phyloP scores from a whole-genome alignment of 2,888 invertebrate species.

The Oegoconia quadripuncta region DNA sequence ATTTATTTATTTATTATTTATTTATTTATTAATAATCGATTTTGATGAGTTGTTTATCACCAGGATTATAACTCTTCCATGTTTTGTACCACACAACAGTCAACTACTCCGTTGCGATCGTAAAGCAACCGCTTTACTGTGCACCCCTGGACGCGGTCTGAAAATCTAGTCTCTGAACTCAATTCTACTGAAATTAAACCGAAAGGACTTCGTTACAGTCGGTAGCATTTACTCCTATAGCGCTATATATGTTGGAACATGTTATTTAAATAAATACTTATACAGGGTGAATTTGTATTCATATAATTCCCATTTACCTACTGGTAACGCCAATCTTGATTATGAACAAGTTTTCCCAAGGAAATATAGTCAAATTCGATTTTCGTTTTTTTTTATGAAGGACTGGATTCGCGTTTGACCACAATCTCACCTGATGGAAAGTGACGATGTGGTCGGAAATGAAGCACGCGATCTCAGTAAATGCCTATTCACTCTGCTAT shows the following conservation, averaged over 20 bases:
- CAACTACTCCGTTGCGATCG: slow-evolving; percentile 23
- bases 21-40: too few relatives aligned
- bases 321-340: slow-evolving; percentile 28
- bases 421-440: too few relatives aligned
- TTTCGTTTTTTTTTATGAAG: too few relatives aligned
- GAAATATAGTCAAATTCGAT: too few relatives aligned
- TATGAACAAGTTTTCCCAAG: too few relatives aligned
- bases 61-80: background rate
- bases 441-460: too few relatives aligned
- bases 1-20: too few relatives aligned
- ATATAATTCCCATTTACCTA: slow-evolving; percentile 9
- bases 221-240: background rate
- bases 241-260: background rate
- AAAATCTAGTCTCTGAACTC: slow-evolving; percentile 7
- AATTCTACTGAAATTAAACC: slow-evolving; percentile 9
- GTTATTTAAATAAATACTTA: background rate
- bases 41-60: too few relatives aligned
- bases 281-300: background rate
- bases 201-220: slow-evolving; percentile 8
- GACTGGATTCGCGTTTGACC: too few relatives aligned
- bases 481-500: too few relatives aligned
- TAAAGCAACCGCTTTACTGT: slow-evolving; percentile 29
- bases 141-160: slow-evolving; percentile 5
- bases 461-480: too few relatives aligned
- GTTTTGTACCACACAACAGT: background rate